phyloP scores from a whole-genome alignment of 2,797 vertebrate genomes.

The Oophaga sylvatica region DNA sequence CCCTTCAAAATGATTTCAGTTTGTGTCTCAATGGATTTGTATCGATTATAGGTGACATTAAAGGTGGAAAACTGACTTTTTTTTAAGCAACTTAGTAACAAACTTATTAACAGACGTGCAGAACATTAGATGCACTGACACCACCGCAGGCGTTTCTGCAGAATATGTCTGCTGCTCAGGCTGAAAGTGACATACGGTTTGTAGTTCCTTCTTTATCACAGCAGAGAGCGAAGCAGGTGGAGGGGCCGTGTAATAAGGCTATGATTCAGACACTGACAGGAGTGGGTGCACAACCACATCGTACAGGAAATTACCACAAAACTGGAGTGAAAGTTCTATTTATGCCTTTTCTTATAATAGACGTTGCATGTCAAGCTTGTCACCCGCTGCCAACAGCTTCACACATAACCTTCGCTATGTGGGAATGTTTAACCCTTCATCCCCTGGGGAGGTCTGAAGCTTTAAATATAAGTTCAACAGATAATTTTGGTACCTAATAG shows the following conservation, averaged over 20 bases:
- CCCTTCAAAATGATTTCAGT: too few species aligned
- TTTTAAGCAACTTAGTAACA: neutral
- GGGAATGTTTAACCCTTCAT: neutral
- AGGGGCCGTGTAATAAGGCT: neutral
- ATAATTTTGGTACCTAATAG: neutral
- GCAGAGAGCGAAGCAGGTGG: conserved; percentile 24
- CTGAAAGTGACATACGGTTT: neutral
- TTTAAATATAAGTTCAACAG: neutral
- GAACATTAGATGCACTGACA: neutral
- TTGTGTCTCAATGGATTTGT: too few species aligned
- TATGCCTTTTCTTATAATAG: conserved; percentile 31
- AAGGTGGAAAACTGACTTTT: too few species aligned
- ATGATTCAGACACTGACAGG: conserved; percentile 41
- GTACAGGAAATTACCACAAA: conserved; percentile 29
- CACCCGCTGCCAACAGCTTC: neutral
- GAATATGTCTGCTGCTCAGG: conserved; percentile 7
- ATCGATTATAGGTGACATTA: too few species aligned
- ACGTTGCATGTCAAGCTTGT: conserved; percentile 17
- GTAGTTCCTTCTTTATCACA: conserved; percentile 2
- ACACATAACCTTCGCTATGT: neutral
- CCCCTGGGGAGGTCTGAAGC: neutral
- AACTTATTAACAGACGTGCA: neutral
- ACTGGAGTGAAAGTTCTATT: conserved; percentile 46
- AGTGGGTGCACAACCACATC: conserved; percentile 8
- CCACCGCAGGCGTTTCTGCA: neutral